These are phyloP conservation scores for Symphodus melops DNA, from an alignment of 2,113 vertebrate species.

Conservation along the genomic window DNA sequence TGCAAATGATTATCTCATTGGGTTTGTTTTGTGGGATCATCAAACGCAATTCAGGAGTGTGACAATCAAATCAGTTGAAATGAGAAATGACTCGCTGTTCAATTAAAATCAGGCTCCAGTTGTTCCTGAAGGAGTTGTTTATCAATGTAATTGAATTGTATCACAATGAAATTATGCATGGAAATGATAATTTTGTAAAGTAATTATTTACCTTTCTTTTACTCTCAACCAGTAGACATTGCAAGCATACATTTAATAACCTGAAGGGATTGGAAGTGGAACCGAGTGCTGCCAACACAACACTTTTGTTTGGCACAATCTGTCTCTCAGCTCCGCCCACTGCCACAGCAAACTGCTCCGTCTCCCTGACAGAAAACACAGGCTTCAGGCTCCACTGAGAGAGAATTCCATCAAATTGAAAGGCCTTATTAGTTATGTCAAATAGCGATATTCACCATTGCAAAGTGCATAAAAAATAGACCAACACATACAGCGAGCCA, in stretches of 20 bases:
- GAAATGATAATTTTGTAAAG: slow-evolving; percentile 61
- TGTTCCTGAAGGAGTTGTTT: slow-evolving; percentile 68
- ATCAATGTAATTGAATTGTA: slow-evolving; percentile 74
- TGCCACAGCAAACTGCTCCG: slow-evolving; percentile 52
- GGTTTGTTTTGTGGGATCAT: slow-evolving; percentile 73
- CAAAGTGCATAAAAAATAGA: slow-evolving; percentile 67
- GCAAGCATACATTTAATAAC: slow-evolving; percentile 21
- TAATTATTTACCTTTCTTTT: slow-evolving; percentile 55
- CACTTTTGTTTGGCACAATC: slow-evolving; percentile 53
- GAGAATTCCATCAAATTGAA: slow-evolving; percentile 71
- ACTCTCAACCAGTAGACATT: slow-evolving; percentile 16
- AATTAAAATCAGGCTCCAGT: slow-evolving; percentile 77
- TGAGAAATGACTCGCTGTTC: slow-evolving; percentile 73
- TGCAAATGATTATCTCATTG: slow-evolving; percentile 70
- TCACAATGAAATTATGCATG: slow-evolving; percentile 68
- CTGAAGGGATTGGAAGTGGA: slow-evolving; percentile 18
- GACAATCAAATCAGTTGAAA: slow-evolving; percentile 81
- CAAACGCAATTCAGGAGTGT: slow-evolving; percentile 74
- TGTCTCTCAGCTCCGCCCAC: slow-evolving; percentile 62
- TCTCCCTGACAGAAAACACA: slow-evolving; percentile 51
- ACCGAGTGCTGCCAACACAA: slow-evolving; percentile 41
- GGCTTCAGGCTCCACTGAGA: slow-evolving; percentile 38
- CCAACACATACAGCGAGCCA: slow-evolving; percentile 36
- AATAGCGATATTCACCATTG: slow-evolving; percentile 59
- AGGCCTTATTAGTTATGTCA: slow-evolving; percentile 72